Conservation (phyloP, 2,888 invertebrate species). For the Lasioglossum pauxillum region DNA sequence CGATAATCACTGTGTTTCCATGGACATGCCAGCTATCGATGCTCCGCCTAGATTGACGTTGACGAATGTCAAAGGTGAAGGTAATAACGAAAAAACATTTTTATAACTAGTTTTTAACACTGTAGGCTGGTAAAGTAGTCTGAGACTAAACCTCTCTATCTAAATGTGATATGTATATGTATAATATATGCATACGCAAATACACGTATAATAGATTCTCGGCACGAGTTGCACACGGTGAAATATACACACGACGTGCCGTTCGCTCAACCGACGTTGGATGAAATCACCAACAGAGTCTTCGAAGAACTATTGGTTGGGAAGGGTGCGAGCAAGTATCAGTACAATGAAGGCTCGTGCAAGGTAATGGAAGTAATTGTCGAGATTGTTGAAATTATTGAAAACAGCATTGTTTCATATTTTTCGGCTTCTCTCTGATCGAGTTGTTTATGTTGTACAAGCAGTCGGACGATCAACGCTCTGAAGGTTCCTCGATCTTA, state of each 20-base stretch:
- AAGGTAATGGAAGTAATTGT: constrained; percentile 73
- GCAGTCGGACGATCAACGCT: constrained; percentile 90
- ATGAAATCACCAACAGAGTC: constrained; percentile 91
- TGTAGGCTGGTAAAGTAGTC: background rate
- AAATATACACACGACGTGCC: constrained; percentile 76
- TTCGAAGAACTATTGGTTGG: constrained; percentile 91
- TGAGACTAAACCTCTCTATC: background rate
- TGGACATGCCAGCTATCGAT: constrained; percentile 80
- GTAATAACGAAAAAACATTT: constrained; percentile 55
- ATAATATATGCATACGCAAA: background rate
- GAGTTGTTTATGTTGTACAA: constrained; percentile 48
- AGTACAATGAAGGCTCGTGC: constrained; percentile 81
- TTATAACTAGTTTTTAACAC: background rate
- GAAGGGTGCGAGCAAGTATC: constrained; percentile 82
- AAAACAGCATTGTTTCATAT: background rate
- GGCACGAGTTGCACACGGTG: constrained; percentile 56
- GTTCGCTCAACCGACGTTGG: constrained; percentile 85
- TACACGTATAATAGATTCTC: constrained; percentile 42
- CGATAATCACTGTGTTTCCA: constrained; percentile 79
- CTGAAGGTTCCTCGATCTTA: constrained; percentile 89
- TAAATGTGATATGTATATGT: background rate
- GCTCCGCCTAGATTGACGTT: constrained; percentile 80
- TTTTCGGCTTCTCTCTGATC: background rate
- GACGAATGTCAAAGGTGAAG: constrained; percentile 77
- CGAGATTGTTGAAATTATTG: background rate